A percentile compares a stretch with the other conserved stretches of the same genome.
phyloP scores from a whole-genome alignment of 2,113 vertebrate species.

The Eurypyga helias region DNA sequence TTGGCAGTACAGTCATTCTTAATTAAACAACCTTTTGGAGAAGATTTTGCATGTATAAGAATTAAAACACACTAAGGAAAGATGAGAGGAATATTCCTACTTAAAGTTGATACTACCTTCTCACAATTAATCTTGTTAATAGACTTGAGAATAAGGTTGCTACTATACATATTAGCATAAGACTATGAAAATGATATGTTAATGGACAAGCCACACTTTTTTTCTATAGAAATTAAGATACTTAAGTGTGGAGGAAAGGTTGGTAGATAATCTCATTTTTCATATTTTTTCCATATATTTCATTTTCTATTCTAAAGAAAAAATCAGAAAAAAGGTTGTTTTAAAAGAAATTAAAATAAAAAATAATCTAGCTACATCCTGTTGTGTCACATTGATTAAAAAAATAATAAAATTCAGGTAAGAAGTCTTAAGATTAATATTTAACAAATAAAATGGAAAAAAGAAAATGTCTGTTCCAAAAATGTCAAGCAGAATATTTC shows the following conservation, averaged over 20 bases:
- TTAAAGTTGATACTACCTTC: background rate
- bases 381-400: background rate
- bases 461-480: background rate
- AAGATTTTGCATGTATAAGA: background rate
- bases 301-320: background rate
- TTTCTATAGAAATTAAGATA: background rate
- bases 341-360: background rate
- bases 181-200: background rate
- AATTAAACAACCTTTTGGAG: background rate
- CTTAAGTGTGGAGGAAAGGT: background rate
- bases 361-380: background rate
- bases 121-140: background rate
- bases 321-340: rapidly evolving
- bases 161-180: background rate
- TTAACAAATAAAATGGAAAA: background rate
- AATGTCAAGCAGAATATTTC: background rate
- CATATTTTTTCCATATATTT: background rate
- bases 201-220: background rate
- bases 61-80: background rate
- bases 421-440: background rate
- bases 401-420: background rate
- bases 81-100: background rate
- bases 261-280: background rate
- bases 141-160: background rate
- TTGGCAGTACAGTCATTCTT: background rate